Base-by-base conservation (phyloP, 2,888 invertebrate species). In the Oscheius onirici region DNA sequence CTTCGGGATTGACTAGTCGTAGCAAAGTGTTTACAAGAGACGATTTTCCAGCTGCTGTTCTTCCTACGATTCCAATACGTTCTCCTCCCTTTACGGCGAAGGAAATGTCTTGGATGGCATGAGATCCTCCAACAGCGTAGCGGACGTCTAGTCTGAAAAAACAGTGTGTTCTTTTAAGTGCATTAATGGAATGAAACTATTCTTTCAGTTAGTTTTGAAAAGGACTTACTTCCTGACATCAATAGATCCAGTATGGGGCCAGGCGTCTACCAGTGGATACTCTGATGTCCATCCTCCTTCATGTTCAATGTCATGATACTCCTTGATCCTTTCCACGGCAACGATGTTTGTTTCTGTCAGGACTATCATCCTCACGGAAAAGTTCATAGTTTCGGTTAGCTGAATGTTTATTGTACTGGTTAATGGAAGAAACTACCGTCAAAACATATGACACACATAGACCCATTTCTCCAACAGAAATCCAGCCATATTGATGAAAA, bases 261-360 rank as follows among this genome's bases (percentile, higher is more conserved):
- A 71, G 15, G 63, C 55, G 8, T 71, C 71, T n/a, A 65, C 54
- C 10, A 65, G 65, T 17, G 63, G 63, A 55, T 71, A 65, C 1
- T 71, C 72, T 1, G 71, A 65, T 20, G 75, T 88, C 70, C 70
- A 61, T 11, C 13, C 28, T 5, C 55, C 70, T 52, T 70, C 70
- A 11, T 40, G 41, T 8, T 51, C 51, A 1, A 88, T 86, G 73
- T 89, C 94, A 0, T 93, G 92, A 87, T 97, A 97, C 88, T 97
- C 97, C 88, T 95, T 94, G 87, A 96, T 95, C 88, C 97, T 92
- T 89, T 97, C 97, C 1, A 97, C 95, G 3, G 96, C 94, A 0
- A 97, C 95, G 83, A 97, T 95, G 88, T 97, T 96, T 0, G 95
- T 95, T 90, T 97, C 97, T 46, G 97, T 93, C 87, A 97, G 96